Base-by-base conservation (phyloP, 2,113 vertebrate genomes). In the Nesogale talazaci region DNA sequence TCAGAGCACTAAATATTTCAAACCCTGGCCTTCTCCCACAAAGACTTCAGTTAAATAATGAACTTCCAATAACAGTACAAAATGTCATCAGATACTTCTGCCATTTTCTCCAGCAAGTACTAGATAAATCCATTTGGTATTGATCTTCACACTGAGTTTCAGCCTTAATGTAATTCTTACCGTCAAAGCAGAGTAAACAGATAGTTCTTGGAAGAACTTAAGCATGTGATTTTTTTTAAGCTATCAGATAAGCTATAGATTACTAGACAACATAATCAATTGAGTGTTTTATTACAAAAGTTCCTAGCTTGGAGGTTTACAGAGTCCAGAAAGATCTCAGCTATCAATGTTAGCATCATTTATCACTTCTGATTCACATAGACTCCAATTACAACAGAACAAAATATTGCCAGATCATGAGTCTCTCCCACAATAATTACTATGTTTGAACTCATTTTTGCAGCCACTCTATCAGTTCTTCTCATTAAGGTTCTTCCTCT, bases 71-170 rank as follows among this genome's bases (percentile, higher is more conserved):
- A 95, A 95, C 46, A 95, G 91, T 89, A 95, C 86, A 92, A 93
- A 96, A 95, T 96, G 89, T 94, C 95, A 96, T 95, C 83, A 91
- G 93, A 95, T 80, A 95, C 40, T 87, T 94, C 63, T 94, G 92
- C 83, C 93, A 81, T 95, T 94, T 95, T 91, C 90, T 95, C 89
- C 88, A 77, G 65, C 83, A 89, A 0, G 29, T 95, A 90, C 77
- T 95, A 95, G 93, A 92, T 97, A 95, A 97, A 96, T 97, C 95
- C 85, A 95, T 94, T 94, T 90, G 82, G 89, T 97, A 96, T 96
- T 92, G 96, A 96, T 96, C 89, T 92, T 57, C 42, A 74, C 46
- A 70, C 34, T 86, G 95, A 93, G 89, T 92, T 94, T 90, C 90
- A 84, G 79, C 88, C 78, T 86, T 94, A 95, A 91, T 94, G 91